Percentiles rank a stretch among this genome's conserved stretches.
Evolutionary conservation across 2,113 vertebrate genomes (phyloP).

Genomic region (Prunella himalayana): DNA sequence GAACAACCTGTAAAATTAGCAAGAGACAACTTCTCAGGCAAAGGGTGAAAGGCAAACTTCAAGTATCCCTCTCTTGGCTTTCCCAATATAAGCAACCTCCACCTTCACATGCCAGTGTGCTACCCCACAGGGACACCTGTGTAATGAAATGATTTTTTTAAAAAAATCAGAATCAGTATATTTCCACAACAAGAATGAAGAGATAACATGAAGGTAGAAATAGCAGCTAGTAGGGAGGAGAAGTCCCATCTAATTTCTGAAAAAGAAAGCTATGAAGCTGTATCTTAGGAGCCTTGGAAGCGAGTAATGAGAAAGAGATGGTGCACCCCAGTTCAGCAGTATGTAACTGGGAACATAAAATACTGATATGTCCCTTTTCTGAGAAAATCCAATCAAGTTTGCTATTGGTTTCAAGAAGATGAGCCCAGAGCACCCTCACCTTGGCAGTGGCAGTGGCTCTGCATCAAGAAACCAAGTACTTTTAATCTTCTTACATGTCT

Average conservation of each 20-base stretch:
- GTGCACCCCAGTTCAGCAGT: neutral
- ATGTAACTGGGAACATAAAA: neutral
- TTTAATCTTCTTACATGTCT: neutral
- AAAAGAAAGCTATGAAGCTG: neutral
- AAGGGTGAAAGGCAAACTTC: neutral
- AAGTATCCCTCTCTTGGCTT: neutral
- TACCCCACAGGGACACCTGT: neutral
- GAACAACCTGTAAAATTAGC: neutral
- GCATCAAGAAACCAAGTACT: neutral
- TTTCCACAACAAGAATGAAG: neutral
- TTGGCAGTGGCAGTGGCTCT: neutral
- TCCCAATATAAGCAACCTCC: neutral
- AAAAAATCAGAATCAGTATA: neutral
- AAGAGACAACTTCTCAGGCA: neutral
- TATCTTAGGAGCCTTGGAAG: neutral
- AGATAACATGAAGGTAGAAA: neutral
- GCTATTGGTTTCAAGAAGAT: neutral
- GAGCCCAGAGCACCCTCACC: neutral
- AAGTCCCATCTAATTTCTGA: neutral
- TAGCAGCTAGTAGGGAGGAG: neutral
- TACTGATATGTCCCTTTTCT: neutral
- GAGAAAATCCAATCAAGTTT: neutral
- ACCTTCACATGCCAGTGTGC: neutral
- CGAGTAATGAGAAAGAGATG: neutral
- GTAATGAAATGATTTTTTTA: neutral